Percentiles rank a stretch among this genome's conserved stretches.
phyloP scores from a whole-genome alignment of 1,140 invertebrate species.

The Trialeurodes vaporariorum region DNA sequence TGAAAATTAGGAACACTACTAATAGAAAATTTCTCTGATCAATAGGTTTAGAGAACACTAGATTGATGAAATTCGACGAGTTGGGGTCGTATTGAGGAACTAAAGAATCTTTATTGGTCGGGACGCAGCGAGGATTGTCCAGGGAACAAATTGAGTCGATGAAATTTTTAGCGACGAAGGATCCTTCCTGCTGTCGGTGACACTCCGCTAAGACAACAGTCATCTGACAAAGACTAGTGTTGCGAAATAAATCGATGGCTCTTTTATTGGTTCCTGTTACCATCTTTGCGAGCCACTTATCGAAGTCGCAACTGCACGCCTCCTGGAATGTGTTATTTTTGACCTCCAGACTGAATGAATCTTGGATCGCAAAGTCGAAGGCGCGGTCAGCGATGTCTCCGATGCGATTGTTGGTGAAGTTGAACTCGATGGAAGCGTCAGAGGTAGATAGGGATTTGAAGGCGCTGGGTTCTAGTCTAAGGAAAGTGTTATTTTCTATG shows the following conservation, averaged over 20 bases:
- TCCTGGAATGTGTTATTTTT: conserved; percentile 1
- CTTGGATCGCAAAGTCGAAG: not conserved
- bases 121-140: not conserved
- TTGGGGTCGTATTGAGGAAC: not conserved
- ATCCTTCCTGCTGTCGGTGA: not conserved
- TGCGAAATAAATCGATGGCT: not conserved
- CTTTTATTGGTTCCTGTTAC: not conserved
- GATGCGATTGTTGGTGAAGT: conserved; percentile 37
- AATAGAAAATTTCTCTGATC: not conserved
- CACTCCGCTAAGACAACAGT: not conserved
- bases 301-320: not conserved
- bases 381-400: not conserved
- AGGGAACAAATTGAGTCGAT: not conserved
- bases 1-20: not conserved
- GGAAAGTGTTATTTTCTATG: conserved; percentile 50
- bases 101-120: not conserved
- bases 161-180: not conserved
- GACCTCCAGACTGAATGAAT: not conserved
- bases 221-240: not conserved
- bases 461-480: conserved; percentile 40
- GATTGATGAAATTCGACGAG: not conserved
- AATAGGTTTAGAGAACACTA: not conserved
- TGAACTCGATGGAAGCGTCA: conserved; percentile 46
- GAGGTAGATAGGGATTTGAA: conserved; percentile 38
- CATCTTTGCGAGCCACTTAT: not conserved